Evolutionary conservation across 2,888 invertebrate genomes (phyloP).

Genomic region (Heteropelma amictum): DNA sequence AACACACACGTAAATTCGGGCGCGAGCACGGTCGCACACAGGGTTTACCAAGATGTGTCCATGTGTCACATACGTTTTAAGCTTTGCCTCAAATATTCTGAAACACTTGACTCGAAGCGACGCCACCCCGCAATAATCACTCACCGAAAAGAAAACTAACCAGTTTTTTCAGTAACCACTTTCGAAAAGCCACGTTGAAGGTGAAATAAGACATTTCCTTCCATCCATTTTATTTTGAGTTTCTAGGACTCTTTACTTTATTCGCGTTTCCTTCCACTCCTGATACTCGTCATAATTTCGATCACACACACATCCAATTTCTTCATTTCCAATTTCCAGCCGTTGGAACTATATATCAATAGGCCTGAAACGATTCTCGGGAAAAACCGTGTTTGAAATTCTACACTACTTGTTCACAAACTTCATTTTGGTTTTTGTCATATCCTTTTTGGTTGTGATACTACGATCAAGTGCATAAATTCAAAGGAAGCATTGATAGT

Average conservation of each 20-base stretch:
- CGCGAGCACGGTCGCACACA: neutral
- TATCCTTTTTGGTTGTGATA: neutral
- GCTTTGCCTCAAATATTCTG: neutral
- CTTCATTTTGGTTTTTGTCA: neutral
- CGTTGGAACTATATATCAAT: too few species aligned
- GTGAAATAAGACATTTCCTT: too few species aligned
- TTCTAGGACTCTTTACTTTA: too few species aligned
- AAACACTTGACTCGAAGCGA: neutral
- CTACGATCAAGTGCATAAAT: neutral
- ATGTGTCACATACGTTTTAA: neutral
- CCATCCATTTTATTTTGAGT: too few species aligned
- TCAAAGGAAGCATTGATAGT: constrained; percentile 61
- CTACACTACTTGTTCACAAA: neutral
- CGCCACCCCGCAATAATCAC: neutral
- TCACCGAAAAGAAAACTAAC: neutral
- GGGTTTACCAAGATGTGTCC: neutral
- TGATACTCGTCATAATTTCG: too few species aligned
- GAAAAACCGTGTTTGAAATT: neutral
- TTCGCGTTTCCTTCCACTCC: too few species aligned
- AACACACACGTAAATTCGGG: neutral
- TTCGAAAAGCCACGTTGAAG: neutral
- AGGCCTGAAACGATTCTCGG: neutral
- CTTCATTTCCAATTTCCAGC: too few species aligned
- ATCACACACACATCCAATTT: too few species aligned
- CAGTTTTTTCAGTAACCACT: neutral